Conservation (phyloP, 2,888 invertebrate genomes). For the Geophilus truncorum region DNA sequence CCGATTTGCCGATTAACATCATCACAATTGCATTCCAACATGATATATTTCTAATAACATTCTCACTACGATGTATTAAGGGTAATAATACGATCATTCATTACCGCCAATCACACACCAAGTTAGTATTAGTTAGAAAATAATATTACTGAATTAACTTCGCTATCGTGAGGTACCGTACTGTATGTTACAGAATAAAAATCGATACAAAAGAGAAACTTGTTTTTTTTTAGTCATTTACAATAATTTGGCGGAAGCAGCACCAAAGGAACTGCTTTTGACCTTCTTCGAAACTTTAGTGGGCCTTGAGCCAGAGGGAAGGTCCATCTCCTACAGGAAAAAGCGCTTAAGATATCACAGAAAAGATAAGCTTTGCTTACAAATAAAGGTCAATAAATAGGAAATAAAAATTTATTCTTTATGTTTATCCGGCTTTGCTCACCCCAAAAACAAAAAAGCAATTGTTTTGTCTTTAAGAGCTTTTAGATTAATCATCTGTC, state of each 20-base stretch:
- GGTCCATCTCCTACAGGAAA: conserved; percentile 37
- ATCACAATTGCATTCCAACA: neutral
- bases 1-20: neutral
- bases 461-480: neutral
- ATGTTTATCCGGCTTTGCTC: neutral
- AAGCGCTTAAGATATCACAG: neutral
- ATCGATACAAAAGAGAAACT: neutral
- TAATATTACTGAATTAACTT: neutral
- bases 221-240: neutral
- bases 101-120: neutral
- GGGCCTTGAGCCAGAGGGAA: conserved; percentile 33
- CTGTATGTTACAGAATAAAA: neutral
- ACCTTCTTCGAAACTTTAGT: conserved; percentile 38
- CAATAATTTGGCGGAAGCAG: conserved; percentile 34
- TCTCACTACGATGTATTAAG: neutral
- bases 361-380: neutral
- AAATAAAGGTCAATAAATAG: neutral
- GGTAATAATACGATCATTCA: neutral
- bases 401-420: neutral
- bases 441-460: neutral
- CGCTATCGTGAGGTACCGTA: too few species aligned
- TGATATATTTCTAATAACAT: neutral
- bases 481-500: neutral
- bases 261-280: conserved; percentile 39
- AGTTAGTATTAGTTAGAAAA: neutral